These are phyloP conservation scores for Uloborus plumipes DNA, from an alignment of 2,888 invertebrate genomes.

Conservation along the genomic window DNA sequence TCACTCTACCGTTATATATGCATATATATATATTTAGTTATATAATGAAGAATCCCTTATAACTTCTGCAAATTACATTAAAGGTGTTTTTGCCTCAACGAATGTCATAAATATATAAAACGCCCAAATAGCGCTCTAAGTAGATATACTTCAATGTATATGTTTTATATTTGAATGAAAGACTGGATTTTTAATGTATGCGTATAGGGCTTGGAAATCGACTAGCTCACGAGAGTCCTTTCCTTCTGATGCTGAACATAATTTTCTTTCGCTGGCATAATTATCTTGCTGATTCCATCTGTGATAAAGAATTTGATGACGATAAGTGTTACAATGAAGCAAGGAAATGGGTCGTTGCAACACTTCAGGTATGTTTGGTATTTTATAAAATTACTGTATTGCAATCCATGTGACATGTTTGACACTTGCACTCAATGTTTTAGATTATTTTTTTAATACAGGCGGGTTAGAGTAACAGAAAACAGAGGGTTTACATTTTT, in stretches of 20 bases:
- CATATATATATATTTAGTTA: too few relatives aligned
- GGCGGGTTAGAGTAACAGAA: too few relatives aligned
- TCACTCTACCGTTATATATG: too few relatives aligned
- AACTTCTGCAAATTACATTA: too few relatives aligned
- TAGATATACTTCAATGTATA: too few relatives aligned
- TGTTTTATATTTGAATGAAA: not conserved
- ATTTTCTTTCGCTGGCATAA: conserved; percentile 76
- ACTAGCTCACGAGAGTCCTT: conserved; percentile 75
- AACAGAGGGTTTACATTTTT: too few relatives aligned
- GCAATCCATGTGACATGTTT: not conserved
- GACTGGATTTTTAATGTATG: too few relatives aligned
- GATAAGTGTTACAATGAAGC: conserved; percentile 76
- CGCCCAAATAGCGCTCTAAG: too few relatives aligned
- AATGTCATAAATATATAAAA: too few relatives aligned
- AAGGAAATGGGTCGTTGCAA: conserved; percentile 76
- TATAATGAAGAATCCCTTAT: too few relatives aligned
- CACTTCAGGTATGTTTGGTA: conserved; percentile 71
- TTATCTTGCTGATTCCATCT: conserved; percentile 72
- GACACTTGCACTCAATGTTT: not conserved
- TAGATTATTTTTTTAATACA: not conserved
- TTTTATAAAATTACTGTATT: too few relatives aligned
- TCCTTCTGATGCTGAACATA: conserved; percentile 74
- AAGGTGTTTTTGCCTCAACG: too few relatives aligned
- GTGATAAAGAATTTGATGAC: conserved; percentile 71
- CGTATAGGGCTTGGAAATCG: conserved; percentile 74